phyloP scores from a whole-genome alignment of 2,113 vertebrate genomes.

The Mesembrinibis cayennensis region DNA sequence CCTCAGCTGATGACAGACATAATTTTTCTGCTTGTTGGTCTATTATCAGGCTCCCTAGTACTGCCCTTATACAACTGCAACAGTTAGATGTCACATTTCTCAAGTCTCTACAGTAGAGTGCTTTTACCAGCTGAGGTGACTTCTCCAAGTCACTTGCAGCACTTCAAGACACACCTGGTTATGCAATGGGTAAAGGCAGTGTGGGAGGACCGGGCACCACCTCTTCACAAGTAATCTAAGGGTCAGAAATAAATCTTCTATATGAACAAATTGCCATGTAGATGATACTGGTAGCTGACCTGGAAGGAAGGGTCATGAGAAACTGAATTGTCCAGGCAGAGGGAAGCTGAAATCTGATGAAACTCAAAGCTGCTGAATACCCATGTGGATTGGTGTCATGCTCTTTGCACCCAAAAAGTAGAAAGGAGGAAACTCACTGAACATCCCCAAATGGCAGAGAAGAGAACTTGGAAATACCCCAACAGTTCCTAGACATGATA shows the following conservation, averaged over 20 bases:
- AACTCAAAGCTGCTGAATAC: neutral
- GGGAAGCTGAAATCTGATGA: neutral
- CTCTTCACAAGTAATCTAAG: neutral
- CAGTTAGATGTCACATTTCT: neutral
- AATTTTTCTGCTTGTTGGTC: neutral
- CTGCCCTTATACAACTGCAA: neutral
- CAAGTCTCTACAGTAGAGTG: neutral
- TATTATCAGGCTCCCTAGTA: neutral
- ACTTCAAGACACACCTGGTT: neutral
- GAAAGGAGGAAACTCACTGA: neutral
- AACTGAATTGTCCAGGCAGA: neutral
- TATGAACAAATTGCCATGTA: neutral
- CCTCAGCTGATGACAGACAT: rapidly evolving
- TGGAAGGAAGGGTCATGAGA: neutral
- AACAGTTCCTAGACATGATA: neutral
- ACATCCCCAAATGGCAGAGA: neutral
- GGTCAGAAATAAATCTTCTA: neutral
- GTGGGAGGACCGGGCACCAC: neutral
- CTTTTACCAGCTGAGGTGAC: neutral
- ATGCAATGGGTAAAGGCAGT: neutral
- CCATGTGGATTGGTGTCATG: neutral
- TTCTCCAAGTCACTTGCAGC: neutral
- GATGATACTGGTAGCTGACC: neutral
- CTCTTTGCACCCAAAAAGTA: neutral
- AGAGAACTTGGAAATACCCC: neutral